A percentile compares a stretch with the other conserved stretches of the same genome.
Evolutionary conservation across 2,113 vertebrate genomes (phyloP).

Genomic region (Astur gentilis): DNA sequence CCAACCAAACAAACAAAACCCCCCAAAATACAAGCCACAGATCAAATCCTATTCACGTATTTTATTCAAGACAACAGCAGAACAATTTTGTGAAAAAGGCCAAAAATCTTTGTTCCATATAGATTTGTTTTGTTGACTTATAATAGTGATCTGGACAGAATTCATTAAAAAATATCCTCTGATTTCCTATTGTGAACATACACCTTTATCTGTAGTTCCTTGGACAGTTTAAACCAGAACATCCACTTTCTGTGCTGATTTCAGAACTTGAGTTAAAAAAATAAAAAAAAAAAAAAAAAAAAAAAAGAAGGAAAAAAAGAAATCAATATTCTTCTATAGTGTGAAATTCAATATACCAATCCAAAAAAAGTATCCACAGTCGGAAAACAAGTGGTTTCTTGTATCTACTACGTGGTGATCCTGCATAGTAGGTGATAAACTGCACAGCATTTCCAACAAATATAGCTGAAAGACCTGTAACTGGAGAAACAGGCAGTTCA

Average conservation of each 20-base stretch:
- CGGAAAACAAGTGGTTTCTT: neutral
- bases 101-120: neutral
- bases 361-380: neutral
- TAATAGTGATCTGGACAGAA: neutral
- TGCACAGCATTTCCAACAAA: neutral
- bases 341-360: neutral
- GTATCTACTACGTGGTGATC: neutral
- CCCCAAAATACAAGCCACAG: neutral
- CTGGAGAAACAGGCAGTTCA: neutral
- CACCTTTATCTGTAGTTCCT: neutral
- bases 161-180: neutral
- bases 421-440: neutral
- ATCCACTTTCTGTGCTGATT: neutral
- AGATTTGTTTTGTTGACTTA: neutral
- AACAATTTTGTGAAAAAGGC: neutral
- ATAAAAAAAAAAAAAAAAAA: neutral
- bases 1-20: rapidly evolving
- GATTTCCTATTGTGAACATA: neutral
- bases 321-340: neutral
- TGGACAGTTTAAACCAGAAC: neutral
- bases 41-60: neutral
- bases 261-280: neutral
- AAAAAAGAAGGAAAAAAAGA: neutral
- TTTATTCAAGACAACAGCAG: neutral
- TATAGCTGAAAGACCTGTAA: neutral